Conservation (phyloP, 2,888 invertebrate genomes). For the Sphecodes monilicornis region DNA sequence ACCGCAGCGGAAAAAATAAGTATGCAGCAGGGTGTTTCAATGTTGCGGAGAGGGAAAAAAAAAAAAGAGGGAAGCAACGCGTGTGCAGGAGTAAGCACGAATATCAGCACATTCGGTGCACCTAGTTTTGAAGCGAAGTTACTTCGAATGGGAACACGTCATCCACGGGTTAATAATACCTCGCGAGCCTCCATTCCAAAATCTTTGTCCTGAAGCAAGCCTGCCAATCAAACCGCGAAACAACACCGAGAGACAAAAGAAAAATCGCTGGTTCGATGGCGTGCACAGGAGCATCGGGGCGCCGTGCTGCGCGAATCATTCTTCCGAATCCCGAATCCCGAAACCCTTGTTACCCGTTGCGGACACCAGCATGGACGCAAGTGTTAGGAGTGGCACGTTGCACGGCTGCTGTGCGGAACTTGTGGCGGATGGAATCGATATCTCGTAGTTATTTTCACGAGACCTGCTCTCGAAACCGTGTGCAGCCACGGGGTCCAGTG, state of each 20-base stretch:
- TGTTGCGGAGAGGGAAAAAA: background rate
- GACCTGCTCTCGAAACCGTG: constrained; percentile 12
- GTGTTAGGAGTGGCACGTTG: constrained; percentile 5
- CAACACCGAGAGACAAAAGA: constrained; percentile 27
- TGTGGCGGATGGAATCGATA: constrained; percentile 64
- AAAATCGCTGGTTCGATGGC: constrained; percentile 28
- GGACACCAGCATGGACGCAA: background rate
- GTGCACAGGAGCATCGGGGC: background rate
- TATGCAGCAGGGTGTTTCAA: background rate
- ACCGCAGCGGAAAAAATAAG: background rate
- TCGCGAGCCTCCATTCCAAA: background rate
- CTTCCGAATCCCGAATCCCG: background rate
- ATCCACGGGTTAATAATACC: constrained; percentile 21
- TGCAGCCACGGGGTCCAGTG: background rate
- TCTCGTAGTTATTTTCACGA: constrained; percentile 49
- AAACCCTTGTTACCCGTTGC: background rate
- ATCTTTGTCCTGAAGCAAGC: constrained; percentile 39
- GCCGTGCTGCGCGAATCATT: constrained; percentile 10
- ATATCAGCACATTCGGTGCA: background rate
- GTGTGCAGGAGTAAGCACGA: background rate
- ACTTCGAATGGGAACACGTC: background rate
- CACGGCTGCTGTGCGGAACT: constrained; percentile 47
- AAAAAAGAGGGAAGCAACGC: background rate
- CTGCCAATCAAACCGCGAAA: constrained; percentile 47
- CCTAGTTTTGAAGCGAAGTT: constrained; percentile 1